These are phyloP conservation scores for Sarcophaga peregrina DNA, from an alignment of 1,140 invertebrate species.

Conservation along the genomic window DNA sequence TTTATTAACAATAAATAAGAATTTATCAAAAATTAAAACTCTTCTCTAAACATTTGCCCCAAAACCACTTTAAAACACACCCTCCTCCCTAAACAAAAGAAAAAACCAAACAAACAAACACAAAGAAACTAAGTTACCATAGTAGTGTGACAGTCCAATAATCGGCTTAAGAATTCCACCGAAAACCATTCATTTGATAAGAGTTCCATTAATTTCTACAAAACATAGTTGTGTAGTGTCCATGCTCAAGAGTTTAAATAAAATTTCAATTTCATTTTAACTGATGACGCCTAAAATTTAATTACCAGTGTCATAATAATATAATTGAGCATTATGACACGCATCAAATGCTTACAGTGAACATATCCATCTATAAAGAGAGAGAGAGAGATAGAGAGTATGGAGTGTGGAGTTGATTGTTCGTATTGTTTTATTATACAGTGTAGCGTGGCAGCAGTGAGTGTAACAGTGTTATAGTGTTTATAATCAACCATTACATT, in stretches of 20 bases:
- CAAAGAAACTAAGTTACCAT: background rate
- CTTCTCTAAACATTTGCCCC: background rate
- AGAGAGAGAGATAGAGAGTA: no score
- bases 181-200: background rate
- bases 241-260: background rate
- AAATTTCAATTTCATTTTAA: constrained; percentile 22
- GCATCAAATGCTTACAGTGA: constrained; percentile 6
- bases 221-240: background rate
- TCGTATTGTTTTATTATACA: no score
- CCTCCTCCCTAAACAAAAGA: background rate
- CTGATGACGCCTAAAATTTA: constrained; percentile 39
- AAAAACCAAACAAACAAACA: background rate
- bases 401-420: no score
- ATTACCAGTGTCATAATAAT: constrained; percentile 40
- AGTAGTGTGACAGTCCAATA: background rate
- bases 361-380: no score
- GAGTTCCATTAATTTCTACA: background rate
- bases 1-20: constrained; percentile 37
- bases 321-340: constrained; percentile 46
- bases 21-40: constrained; percentile 36
- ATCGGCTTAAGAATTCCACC: constrained; percentile 2
- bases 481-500: no score
- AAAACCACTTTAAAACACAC: background rate
- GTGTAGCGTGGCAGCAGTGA: no score
- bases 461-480: no score